These are phyloP conservation scores for Agrypnus murinus DNA, from an alignment of 2,888 invertebrate species.

Conservation along the genomic window DNA sequence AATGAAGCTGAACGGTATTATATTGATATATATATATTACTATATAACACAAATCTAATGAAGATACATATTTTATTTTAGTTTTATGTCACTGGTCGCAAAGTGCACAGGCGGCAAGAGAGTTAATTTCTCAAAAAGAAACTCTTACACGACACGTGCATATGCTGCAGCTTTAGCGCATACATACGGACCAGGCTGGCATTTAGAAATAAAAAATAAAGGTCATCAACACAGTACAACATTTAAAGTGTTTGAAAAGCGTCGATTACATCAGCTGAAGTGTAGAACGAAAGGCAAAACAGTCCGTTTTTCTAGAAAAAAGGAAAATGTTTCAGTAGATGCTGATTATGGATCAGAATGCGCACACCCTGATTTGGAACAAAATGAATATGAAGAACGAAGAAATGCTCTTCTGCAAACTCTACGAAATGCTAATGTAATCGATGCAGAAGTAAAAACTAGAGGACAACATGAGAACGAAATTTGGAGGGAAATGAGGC, in stretches of 20 bases:
- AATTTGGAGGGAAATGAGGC: background rate
- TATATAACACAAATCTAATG: background rate
- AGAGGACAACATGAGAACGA: background rate
- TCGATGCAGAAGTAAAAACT: background rate
- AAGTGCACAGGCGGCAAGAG: conserved; percentile 13
- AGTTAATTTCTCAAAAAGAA: conserved; percentile 7
- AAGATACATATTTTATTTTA: too few relatives aligned
- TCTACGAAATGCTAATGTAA: too few relatives aligned
- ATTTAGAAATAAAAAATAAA: background rate
- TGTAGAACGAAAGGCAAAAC: too few relatives aligned
- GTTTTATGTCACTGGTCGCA: conserved; percentile 15
- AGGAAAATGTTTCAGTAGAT: too few relatives aligned
- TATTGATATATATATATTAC: background rate
- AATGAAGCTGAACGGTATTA: conserved; percentile 23
- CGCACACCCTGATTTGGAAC: too few relatives aligned
- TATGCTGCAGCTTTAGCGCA: conserved; percentile 8
- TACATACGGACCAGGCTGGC: background rate
- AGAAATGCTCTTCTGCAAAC: too few relatives aligned
- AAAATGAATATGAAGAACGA: too few relatives aligned
- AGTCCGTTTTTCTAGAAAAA: too few relatives aligned
- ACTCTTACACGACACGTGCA: background rate
- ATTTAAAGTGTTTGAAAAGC: too few relatives aligned
- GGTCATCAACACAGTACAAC: too few relatives aligned
- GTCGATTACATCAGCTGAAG: too few relatives aligned
- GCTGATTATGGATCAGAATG: too few relatives aligned